phyloP scores from a whole-genome alignment of 2,797 vertebrate species.

The Rhynchonycteris naso region DNA sequence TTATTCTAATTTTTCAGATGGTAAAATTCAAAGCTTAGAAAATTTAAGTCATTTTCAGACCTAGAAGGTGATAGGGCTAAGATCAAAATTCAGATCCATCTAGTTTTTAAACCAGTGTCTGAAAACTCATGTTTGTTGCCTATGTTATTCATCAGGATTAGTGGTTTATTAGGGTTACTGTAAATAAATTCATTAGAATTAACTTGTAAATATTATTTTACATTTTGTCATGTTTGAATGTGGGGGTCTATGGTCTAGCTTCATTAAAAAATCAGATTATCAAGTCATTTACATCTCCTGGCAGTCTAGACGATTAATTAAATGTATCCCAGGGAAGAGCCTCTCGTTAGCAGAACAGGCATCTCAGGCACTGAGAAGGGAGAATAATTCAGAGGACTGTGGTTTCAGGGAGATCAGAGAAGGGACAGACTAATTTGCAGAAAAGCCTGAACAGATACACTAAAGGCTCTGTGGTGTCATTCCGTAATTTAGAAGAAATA shows the following conservation, averaged over 20 bases:
- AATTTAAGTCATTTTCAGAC: slow-evolving; percentile 15
- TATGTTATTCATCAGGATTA: background rate
- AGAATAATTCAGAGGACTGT: background rate
- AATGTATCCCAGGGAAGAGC: background rate
- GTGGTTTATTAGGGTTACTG: background rate
- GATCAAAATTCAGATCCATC: slow-evolving; percentile 5
- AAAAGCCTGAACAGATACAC: background rate
- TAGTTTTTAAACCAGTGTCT: background rate
- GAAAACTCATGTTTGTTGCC: background rate
- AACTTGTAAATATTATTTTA: slow-evolving; percentile 25
- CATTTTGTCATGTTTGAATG: background rate
- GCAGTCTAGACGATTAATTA: background rate
- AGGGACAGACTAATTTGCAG: background rate
- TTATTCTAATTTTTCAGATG: slow-evolving; percentile 31
- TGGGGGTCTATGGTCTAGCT: background rate
- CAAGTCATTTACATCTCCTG: background rate
- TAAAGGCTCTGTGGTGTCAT: background rate
- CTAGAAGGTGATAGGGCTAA: background rate
- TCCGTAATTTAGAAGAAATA: background rate
- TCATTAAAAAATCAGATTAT: slow-evolving; percentile 24
- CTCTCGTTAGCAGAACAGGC: background rate
- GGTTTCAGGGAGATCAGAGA: background rate
- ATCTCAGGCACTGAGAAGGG: background rate
- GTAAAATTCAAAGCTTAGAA: slow-evolving; percentile 6
- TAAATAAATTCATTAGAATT: slow-evolving; percentile 50